Percentiles rank a stretch among this genome's conserved stretches.
These are phyloP conservation scores for Sanderia malayensis DNA, from an alignment of 30 jellyfish, hydroid and myxozoan species.

Conservation along the genomic window DNA sequence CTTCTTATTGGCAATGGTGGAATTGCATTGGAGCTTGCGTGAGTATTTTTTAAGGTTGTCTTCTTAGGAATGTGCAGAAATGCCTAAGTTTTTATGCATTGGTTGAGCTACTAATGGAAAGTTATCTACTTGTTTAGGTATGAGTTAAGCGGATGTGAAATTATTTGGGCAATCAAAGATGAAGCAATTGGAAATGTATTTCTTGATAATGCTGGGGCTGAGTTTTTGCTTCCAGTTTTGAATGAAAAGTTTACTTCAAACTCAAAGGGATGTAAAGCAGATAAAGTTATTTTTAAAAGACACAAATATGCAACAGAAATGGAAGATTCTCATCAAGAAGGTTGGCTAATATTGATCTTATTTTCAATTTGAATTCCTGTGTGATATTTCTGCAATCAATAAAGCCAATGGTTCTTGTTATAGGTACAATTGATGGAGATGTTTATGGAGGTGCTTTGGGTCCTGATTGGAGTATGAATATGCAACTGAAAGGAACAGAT, in stretches of 20 bases:
- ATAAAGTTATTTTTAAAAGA: slow-evolving; percentile 57
- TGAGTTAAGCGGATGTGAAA: slow-evolving; percentile 73
- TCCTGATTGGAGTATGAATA: slow-evolving; percentile 92
- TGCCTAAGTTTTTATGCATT: too few relatives aligned
- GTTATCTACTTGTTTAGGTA: too few relatives aligned
- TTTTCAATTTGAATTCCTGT: too few relatives aligned
- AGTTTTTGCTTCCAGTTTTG: slow-evolving; percentile 60
- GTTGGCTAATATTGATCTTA: too few relatives aligned
- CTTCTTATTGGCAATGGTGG: slow-evolving; percentile 97
- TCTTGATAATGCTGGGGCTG: slow-evolving; percentile 89
- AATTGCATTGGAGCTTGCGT: slow-evolving; percentile 94
- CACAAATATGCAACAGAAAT: slow-evolving; percentile 45
- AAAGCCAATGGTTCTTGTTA: too few relatives aligned
- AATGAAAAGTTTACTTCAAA: slow-evolving; percentile 13
- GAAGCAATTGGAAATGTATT: slow-evolving; percentile 79
- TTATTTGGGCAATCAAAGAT: slow-evolving; percentile 84
- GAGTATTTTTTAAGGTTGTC: slow-evolving; percentile 12
- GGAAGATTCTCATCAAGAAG: too few relatives aligned
- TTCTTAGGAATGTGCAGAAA: too few relatives aligned
- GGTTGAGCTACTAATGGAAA: too few relatives aligned
- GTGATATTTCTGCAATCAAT: too few relatives aligned
- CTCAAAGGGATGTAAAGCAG: slow-evolving; percentile 40
- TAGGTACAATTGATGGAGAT: slow-evolving; percentile 2
- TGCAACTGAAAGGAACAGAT: slow-evolving; percentile 28
- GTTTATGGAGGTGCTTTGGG: slow-evolving; percentile 87